Evolutionary conservation across 2,888 invertebrate genomes (phyloP).

Genomic region (Nomada lathburiana): DNA sequence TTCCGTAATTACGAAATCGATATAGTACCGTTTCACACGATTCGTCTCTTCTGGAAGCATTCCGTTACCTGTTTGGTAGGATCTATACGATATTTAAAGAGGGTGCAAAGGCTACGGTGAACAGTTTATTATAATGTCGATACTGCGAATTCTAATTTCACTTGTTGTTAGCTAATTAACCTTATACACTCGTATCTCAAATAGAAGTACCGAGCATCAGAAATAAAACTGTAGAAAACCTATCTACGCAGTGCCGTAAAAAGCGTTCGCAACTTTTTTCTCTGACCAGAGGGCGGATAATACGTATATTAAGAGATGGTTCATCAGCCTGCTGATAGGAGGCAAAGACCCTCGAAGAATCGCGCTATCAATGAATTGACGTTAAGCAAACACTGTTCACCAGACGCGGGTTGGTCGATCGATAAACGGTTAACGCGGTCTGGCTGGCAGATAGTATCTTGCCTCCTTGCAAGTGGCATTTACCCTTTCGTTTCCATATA

Average conservation of each 20-base stretch:
- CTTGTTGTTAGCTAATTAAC: no score
- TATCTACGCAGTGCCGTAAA: neutral
- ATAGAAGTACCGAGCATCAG: neutral
- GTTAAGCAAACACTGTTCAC: slow-evolving; percentile 51
- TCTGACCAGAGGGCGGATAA: neutral
- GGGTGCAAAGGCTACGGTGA: no score
- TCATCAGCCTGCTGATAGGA: slow-evolving; percentile 3
- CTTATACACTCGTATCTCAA: neutral
- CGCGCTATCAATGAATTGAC: slow-evolving; percentile 35
- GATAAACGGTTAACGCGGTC: slow-evolving; percentile 58
- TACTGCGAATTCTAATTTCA: no score
- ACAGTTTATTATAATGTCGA: no score
- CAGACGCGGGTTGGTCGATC: slow-evolving; percentile 38
- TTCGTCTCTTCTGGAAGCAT: neutral
- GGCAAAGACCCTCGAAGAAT: slow-evolving; percentile 9
- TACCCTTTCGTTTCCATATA: slow-evolving; percentile 10
- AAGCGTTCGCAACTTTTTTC: neutral
- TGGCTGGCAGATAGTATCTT: slow-evolving; percentile 50
- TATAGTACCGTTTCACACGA: neutral
- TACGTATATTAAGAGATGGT: slow-evolving; percentile 5
- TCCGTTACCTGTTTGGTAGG: neutral
- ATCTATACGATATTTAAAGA: no score
- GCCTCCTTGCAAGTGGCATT: slow-evolving; percentile 23
- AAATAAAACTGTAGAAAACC: neutral
- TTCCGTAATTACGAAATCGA: neutral